A percentile compares a stretch with the other conserved stretches of the same genome.
phyloP scores from a whole-genome alignment of 2,888 invertebrate genomes.

The Coremacera marginata region DNA sequence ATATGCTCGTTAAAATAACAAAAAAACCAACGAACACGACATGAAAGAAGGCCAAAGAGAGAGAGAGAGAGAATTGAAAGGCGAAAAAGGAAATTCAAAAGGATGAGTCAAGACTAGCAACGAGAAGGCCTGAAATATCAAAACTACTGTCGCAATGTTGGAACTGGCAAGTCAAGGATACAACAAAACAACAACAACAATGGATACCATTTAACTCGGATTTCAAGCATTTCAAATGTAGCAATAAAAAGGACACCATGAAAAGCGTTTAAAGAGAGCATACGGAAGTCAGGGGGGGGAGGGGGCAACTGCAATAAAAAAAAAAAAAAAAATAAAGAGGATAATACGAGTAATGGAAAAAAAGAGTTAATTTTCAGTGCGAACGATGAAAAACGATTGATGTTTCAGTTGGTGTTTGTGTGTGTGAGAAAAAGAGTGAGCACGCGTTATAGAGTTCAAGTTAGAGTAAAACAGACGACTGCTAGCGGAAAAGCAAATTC shows the following conservation, averaged over 20 bases:
- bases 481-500: conserved; percentile 24
- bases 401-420: no score
- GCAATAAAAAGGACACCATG: not conserved
- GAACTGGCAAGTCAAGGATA: not conserved
- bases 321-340: not conserved
- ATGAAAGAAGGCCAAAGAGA: not conserved
- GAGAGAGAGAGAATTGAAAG: not conserved
- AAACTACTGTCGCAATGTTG: not conserved
- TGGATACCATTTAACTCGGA: conserved; percentile 2
- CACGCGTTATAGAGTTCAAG: not conserved
- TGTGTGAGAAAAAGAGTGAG: not conserved
- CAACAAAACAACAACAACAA: not conserved
- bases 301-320: not conserved
- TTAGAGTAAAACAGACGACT: not conserved
- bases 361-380: conserved; percentile 20
- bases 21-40: not conserved
- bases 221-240: not conserved
- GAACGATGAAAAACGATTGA: not conserved
- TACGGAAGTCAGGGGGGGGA: not conserved
- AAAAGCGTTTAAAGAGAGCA: not conserved
- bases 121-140: not conserved
- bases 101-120: not conserved
- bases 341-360: conserved; percentile 1
- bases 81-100: not conserved
- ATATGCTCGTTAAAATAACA: conserved; percentile 25